These are phyloP conservation scores for Syndactyla subalaris DNA, from an alignment of 2,797 vertebrate genomes.

Conservation along the genomic window DNA sequence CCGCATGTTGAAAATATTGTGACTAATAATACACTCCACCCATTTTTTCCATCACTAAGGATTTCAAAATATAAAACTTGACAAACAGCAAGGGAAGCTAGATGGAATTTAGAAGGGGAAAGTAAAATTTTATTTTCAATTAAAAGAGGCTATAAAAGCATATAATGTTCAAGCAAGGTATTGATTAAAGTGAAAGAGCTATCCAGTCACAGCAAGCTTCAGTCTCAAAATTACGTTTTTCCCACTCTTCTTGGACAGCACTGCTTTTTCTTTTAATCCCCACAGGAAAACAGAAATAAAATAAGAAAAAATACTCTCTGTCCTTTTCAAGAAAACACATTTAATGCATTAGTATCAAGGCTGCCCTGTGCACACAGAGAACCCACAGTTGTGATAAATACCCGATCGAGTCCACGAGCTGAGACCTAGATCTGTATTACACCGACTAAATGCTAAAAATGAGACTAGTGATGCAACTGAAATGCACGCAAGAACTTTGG, in stretches of 20 bases:
- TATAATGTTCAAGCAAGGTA: background rate
- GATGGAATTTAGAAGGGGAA: background rate
- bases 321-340: background rate
- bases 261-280: background rate
- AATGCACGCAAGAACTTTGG: background rate
- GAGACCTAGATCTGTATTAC: background rate
- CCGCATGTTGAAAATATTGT: conserved; percentile 28
- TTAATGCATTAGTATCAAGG: background rate
- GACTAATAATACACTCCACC: conserved; percentile 25
- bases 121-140: background rate
- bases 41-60: conserved; percentile 3
- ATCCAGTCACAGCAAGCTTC: background rate
- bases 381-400: background rate
- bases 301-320: background rate
- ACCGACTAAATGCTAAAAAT: background rate
- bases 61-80: conserved; percentile 17
- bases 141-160: background rate
- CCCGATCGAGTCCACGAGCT: background rate
- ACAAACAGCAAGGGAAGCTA: background rate
- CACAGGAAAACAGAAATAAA: background rate
- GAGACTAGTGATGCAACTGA: background rate
- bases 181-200: background rate
- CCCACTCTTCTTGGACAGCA: background rate
- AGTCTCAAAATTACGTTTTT: background rate
- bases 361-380: background rate